Evolutionary conservation across 2,113 vertebrate genomes (phyloP).

Genomic region (Elgaria multicarinata): DNA sequence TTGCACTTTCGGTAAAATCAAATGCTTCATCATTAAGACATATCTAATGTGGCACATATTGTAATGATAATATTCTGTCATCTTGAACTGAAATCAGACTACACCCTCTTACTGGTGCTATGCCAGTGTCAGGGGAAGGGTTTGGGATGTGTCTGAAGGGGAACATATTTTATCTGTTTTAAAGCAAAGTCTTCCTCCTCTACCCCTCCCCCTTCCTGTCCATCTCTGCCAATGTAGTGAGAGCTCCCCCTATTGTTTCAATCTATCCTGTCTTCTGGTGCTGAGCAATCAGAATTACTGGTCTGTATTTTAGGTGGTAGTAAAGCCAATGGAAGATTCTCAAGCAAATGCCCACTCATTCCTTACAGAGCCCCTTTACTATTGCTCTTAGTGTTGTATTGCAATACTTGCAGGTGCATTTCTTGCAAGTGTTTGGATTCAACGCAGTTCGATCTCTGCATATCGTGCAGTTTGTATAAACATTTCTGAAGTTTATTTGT

Average conservation of each 20-base stretch:
- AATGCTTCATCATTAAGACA: background rate
- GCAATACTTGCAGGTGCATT: background rate
- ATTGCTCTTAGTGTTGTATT: background rate
- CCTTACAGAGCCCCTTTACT: background rate
- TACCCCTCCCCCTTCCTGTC: background rate
- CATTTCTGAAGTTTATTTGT: background rate
- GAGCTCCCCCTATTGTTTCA: slow-evolving; percentile 50
- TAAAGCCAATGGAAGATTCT: background rate
- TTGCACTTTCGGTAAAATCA: background rate
- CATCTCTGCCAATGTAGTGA: slow-evolving; percentile 36
- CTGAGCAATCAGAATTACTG: background rate
- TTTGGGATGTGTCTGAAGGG: background rate
- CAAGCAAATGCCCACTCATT: background rate
- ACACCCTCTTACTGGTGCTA: background rate
- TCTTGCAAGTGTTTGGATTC: background rate
- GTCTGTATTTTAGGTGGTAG: background rate
- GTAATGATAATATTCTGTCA: slow-evolving; percentile 18
- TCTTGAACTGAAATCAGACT: slow-evolving; percentile 31
- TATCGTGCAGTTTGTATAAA: background rate
- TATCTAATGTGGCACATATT: background rate
- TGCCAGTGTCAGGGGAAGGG: background rate
- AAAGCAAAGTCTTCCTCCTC: background rate
- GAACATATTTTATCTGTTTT: background rate
- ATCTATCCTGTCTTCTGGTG: background rate
- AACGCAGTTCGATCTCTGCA: background rate